Evolutionary conservation across 2,888 invertebrate genomes (phyloP), one percentile per base, ranked within the genome.

Genomic region (Prosapia bicincta): DNA sequence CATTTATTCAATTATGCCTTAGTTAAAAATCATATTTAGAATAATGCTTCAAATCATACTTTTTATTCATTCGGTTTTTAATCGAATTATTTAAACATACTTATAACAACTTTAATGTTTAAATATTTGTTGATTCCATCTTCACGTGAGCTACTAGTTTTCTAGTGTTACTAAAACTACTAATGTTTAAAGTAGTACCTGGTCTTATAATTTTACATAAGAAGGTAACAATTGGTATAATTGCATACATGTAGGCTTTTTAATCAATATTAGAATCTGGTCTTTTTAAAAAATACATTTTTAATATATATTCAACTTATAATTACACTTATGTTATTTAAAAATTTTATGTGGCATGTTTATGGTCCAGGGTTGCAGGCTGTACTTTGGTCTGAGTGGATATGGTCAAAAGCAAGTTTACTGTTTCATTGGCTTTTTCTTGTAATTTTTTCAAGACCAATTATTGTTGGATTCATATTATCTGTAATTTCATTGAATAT

Each of bases 401-500:
- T 54, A 2, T 54, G 54, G 54, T 54, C 54, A 54, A 13, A n/a
- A 54, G 6, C 20, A 54, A 20, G n/a, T 20, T 20, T 54, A 20
- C 54, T 20, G 2, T 20, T 54, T 20, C 54, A 54, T 6, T 54
- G 54, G n/a, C n/a, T 54, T 54, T n/a, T 54, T 6, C 20, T 20
- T 5, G 13, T 20, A 3, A 20, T 54, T 54, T 54, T n/a, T 20
- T 20, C 54, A 20, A 54, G 7, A 20, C 20, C n/a, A 20, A 20
- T 54, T 54, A 54, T 54, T 20, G 20, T 54, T 54, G 54, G 54
- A 54, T 54, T 20, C 13, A n/a, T 54, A 20, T 54, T 54, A 54
- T 20, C 20, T 20, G 20, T 20, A 3, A 20, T 74, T 1, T 30
- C 74, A 7, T 74, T 69, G 74, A 69, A 74, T 26, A 28, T 74